A percentile compares a stretch with the other conserved stretches of the same genome.
phyloP scores from a whole-genome alignment of 2,797 vertebrate species.

The Cephalopachus bancanus region DNA sequence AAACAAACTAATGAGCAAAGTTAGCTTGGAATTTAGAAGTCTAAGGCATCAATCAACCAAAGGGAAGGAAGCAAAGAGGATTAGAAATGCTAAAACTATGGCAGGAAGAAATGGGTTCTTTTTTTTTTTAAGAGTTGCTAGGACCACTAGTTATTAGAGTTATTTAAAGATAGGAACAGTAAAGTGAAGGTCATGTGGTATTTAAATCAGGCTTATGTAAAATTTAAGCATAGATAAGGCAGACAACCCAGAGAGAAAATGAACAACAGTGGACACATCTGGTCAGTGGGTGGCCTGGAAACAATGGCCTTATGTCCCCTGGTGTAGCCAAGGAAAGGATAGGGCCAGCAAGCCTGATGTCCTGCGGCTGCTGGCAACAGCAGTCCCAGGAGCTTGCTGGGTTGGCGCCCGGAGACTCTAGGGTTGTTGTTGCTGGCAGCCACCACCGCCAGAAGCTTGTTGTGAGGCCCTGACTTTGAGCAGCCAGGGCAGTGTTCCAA shows the following conservation, averaged over 20 bases:
- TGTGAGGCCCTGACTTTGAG: conserved; percentile 56
- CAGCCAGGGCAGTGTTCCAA: conserved; percentile 69
- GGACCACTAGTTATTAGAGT: not conserved
- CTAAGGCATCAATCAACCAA: not conserved
- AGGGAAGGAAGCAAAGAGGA: not conserved
- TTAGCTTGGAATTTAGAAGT: not conserved
- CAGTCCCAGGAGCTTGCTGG: not conserved
- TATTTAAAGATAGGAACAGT: conserved; percentile 7
- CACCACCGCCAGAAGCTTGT: not conserved
- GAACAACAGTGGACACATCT: not conserved
- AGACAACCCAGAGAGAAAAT: not conserved
- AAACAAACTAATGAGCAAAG: not conserved
- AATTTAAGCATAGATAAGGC: not conserved
- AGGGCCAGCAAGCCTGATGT: conserved; percentile 3
- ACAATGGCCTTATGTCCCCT: not conserved
- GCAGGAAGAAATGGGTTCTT: not conserved
- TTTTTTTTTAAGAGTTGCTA: not conserved
- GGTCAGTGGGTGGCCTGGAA: not conserved
- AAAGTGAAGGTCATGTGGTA: conserved; percentile 2
- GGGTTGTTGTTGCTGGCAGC: conserved; percentile 61
- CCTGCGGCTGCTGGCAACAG: not conserved
- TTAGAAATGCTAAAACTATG: not conserved
- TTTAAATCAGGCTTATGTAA: not conserved
- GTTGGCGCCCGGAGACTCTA: conserved; percentile 11
- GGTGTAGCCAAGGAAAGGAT: not conserved